Evolutionary conservation across 2,797 vertebrate genomes (phyloP).

Genomic region (Alca torda): DNA sequence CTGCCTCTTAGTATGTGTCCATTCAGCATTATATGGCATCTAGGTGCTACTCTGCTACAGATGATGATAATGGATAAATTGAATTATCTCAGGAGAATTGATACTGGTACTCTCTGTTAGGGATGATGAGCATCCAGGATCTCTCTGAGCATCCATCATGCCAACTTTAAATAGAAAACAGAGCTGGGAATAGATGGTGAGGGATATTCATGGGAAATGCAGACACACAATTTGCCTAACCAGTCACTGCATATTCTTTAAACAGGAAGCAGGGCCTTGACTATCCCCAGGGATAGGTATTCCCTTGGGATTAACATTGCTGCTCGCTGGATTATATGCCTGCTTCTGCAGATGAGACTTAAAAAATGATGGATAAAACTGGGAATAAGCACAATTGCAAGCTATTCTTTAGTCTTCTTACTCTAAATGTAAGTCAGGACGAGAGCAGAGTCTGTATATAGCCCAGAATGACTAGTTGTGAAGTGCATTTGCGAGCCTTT

Average conservation of each 20-base stretch:
- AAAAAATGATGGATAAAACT: constrained; percentile 42
- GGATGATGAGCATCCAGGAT: constrained; percentile 34
- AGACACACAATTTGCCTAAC: constrained; percentile 44
- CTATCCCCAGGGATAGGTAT: background rate
- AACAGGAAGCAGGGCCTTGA: constrained; percentile 17
- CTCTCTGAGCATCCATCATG: constrained; percentile 35
- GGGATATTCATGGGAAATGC: constrained; percentile 51
- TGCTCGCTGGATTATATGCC: background rate
- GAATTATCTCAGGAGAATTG: constrained; percentile 44
- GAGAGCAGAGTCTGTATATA: background rate
- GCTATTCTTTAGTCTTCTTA: background rate
- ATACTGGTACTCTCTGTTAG: constrained; percentile 39
- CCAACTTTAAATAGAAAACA: constrained; percentile 64
- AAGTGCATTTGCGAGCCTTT: background rate
- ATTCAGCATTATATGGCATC: background rate
- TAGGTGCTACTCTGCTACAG: background rate
- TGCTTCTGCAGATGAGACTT: constrained; percentile 43
- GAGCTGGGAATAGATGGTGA: constrained; percentile 40
- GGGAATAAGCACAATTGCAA: background rate
- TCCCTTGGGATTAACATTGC: background rate
- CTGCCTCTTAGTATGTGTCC: background rate
- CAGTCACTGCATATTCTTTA: constrained; percentile 34
- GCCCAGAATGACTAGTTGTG: background rate
- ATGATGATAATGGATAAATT: constrained; percentile 23
- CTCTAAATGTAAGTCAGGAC: background rate